Evolutionary conservation across 1,140 invertebrate species (phyloP), one percentile per base, ranked within the genome.

Genomic region (Dendrolimus punctatus): DNA sequence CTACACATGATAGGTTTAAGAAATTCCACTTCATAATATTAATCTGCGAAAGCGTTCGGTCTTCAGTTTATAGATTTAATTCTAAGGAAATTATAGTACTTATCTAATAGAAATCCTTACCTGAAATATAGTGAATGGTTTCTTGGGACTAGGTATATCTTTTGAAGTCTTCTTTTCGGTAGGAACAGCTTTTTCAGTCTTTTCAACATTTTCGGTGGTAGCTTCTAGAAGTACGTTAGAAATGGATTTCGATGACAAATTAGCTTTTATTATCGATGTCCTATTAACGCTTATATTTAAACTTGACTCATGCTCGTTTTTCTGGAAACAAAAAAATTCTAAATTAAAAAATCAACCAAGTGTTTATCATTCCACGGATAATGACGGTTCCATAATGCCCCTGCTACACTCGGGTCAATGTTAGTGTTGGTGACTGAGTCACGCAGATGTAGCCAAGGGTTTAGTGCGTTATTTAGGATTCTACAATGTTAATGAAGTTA

Each of bases 51-150:
- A n/a, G n/a, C n/a, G n/a, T n/a, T n/a, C n/a, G n/a, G n/a, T n/a
- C n/a, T n/a, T n/a, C n/a, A n/a, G n/a, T n/a, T n/a, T n/a, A n/a
- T n/a, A n/a, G n/a, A n/a, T n/a, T n/a, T n/a, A n/a, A 42, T 42
- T 42, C 40, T 42, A 7, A 42, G 40, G 1, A 42, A 6, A 42
- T 6, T 42, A 42, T 7, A 45, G 8, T 46, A 50, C 49, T 46
- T 46, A 50, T 23, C 42, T 41, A 37, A 39, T 8, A 9, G 40
- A 8, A 47, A 37, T 7, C 4, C n/a, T 49, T 76, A 87, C 86
- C 77, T 87, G 75, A n/a, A 87, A 76, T 42, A 84, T 64, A 9
- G 68, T 38, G 9, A 83, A 85, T 5, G 72, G 62, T 60, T 82
- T 82, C 53, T 80, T 82, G 0, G 78, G 80, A 56, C 72, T 78